Percentiles rank a stretch among this genome's conserved stretches.
Conservation (phyloP, 2,113 vertebrate genomes). For the Opisthocomus hoazin region DNA sequence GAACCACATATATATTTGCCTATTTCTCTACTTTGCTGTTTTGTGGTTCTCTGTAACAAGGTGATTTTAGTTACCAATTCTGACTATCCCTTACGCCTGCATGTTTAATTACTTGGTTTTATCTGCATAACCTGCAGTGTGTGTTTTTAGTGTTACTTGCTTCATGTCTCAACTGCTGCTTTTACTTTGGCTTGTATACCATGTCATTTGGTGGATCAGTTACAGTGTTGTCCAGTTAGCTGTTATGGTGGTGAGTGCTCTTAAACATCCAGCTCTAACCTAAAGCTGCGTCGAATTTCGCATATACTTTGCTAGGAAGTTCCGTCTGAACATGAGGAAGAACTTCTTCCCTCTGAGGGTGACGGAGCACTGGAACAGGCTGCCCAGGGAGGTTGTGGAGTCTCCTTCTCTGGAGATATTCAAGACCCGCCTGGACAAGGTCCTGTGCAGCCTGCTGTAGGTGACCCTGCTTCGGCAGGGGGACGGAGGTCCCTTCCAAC, state of each 20-base stretch:
- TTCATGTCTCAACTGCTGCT: neutral
- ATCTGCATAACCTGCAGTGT: neutral
- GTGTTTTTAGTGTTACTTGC: neutral
- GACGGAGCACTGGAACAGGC: too few relatives aligned
- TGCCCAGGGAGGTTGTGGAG: too few relatives aligned
- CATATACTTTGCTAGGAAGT: neutral
- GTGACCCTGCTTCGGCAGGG: too few relatives aligned
- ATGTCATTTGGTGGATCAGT: neutral
- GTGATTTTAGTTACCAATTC: neutral
- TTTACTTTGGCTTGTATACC: neutral
- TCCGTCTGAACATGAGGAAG: too few relatives aligned
- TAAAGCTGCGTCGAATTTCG: fast-evolving
- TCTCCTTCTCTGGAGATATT: too few relatives aligned
- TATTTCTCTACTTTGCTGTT: neutral
- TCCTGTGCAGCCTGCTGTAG: too few relatives aligned
- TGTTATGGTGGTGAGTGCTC: neutral
- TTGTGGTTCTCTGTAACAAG: neutral
- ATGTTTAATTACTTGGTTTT: neutral
- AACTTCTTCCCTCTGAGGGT: too few relatives aligned
- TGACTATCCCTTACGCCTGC: neutral
- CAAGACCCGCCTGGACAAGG: too few relatives aligned
- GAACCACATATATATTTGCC: neutral
- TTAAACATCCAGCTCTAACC: neutral
- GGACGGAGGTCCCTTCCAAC: too few relatives aligned
- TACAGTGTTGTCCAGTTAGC: neutral